Evolutionary conservation across 1,140 invertebrate genomes (phyloP).

Genomic region (Coelopa frigida): DNA sequence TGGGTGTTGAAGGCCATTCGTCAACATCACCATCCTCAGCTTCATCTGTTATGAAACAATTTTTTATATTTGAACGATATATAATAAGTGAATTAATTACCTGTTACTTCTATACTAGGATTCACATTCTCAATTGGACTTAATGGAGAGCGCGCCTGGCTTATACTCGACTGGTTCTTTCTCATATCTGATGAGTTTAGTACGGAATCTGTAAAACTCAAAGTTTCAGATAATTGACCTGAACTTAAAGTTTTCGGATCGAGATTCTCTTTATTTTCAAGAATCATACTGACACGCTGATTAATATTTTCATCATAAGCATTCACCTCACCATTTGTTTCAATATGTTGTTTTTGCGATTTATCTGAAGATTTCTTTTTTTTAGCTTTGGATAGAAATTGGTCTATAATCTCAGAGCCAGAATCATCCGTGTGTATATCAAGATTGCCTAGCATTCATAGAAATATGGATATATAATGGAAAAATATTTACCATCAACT

Average conservation of each 20-base stretch:
- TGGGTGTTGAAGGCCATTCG: constrained; percentile 33
- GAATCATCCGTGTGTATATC: no score
- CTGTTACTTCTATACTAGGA: constrained; percentile 6
- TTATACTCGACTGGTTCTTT: constrained; percentile 23
- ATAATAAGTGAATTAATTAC: neutral
- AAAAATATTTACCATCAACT: no score
- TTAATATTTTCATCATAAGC: neutral
- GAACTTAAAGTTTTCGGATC: constrained; percentile 11
- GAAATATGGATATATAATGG: no score
- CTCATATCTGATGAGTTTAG: constrained; percentile 30
- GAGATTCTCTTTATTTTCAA: constrained; percentile 20
- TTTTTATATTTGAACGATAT: neutral
- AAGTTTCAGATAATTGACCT: constrained; percentile 17
- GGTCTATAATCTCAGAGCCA: no score
- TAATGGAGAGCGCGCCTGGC: constrained; percentile 22
- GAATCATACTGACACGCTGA: constrained; percentile 6
- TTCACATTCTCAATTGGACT: constrained; percentile 28
- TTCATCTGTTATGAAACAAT: constrained; percentile 2
- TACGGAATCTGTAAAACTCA: constrained; percentile 37
- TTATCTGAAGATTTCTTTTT: no score
- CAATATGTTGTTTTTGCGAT: no score
- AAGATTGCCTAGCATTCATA: no score
- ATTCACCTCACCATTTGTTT: no score
- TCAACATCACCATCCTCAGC: constrained; percentile 21
- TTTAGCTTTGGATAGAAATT: no score